Conservation (phyloP, 2,113 vertebrate genomes). For the Cottus gobio region DNA sequence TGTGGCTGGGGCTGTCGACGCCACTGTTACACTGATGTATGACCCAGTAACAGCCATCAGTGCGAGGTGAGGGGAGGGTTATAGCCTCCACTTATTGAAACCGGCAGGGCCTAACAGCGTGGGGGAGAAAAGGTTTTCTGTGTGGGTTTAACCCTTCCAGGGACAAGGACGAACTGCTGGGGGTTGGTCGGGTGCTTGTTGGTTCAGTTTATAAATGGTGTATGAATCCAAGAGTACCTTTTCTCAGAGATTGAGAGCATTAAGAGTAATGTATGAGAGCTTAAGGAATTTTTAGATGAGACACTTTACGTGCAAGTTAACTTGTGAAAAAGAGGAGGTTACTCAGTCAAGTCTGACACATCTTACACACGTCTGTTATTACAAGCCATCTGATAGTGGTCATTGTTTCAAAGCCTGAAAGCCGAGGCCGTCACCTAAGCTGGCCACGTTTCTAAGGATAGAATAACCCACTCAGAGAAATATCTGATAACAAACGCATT, state of each 20-base stretch:
- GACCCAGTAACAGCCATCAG: conserved; percentile 51
- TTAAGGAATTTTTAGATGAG: neutral
- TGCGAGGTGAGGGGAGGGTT: conserved; percentile 5
- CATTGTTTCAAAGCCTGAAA: conserved; percentile 21
- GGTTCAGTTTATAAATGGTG: neutral
- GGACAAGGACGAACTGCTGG: neutral
- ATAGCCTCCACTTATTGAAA: conserved; percentile 58
- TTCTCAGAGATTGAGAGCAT: neutral
- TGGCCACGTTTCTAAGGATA: conserved; percentile 24
- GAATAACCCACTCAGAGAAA: conserved; percentile 16
- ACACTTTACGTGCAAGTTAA: neutral
- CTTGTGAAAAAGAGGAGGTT: neutral
- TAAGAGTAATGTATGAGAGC: neutral
- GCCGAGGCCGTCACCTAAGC: conserved; percentile 11
- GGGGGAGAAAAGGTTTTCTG: conserved; percentile 19
- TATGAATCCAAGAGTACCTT: neutral
- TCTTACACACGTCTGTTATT: neutral
- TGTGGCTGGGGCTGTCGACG: conserved; percentile 53
- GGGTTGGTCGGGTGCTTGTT: neutral
- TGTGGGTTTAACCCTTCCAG: conserved; percentile 42
- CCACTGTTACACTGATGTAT: conserved; percentile 66
- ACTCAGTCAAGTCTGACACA: neutral
- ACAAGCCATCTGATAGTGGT: neutral
- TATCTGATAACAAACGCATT: conserved; percentile 8
- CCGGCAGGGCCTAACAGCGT: conserved; percentile 45